A percentile compares a stretch with the other conserved stretches of the same genome.
phyloP scores from a whole-genome alignment of 2,888 invertebrate genomes.

The Leptopilina syphax region DNA sequence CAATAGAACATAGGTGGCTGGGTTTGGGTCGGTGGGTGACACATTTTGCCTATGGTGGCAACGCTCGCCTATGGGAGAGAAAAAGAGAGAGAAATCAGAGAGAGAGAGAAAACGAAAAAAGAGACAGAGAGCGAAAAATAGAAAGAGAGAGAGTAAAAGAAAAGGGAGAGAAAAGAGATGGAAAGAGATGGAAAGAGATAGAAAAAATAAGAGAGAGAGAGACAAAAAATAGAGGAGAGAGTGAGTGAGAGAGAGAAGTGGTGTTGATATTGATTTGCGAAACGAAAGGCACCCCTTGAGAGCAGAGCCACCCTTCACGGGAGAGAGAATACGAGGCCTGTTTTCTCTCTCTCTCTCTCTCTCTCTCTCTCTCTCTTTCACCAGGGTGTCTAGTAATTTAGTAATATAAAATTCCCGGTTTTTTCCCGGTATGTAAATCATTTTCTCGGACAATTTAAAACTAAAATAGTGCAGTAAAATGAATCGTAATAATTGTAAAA shows the following conservation, averaged over 20 bases:
- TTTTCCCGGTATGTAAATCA: no score
- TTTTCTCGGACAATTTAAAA: no score
- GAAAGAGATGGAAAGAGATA: conserved; percentile 46
- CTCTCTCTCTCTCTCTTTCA: conserved; percentile 43
- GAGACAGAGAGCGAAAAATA: no score
- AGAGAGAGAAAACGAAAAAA: background rate
- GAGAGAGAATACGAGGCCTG: conserved; percentile 36
- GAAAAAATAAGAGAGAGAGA: conserved; percentile 47
- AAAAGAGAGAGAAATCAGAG: conserved; percentile 43
- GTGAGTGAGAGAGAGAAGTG: conserved; percentile 21
- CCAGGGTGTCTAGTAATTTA: no score
- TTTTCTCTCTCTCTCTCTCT: conserved; percentile 59
- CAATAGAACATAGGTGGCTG: conserved; percentile 45
- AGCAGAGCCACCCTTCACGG: conserved; percentile 50
- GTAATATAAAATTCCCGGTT: no score
- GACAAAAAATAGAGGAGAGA: conserved; percentile 46
- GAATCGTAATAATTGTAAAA: no score
- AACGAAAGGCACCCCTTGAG: conserved; percentile 59
- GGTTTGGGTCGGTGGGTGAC: conserved; percentile 73
- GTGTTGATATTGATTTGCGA: conserved; percentile 72
- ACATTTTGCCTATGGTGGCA: conserved; percentile 66
- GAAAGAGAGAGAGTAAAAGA: conserved; percentile 18
- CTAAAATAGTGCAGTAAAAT: no score
- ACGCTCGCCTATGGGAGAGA: conserved; percentile 32
- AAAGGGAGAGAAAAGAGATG: conserved; percentile 44